A percentile compares a stretch with the other conserved stretches of the same genome.
phyloP scores from a whole-genome alignment of 1,140 invertebrate genomes.

The Wiebesia pumilae region DNA sequence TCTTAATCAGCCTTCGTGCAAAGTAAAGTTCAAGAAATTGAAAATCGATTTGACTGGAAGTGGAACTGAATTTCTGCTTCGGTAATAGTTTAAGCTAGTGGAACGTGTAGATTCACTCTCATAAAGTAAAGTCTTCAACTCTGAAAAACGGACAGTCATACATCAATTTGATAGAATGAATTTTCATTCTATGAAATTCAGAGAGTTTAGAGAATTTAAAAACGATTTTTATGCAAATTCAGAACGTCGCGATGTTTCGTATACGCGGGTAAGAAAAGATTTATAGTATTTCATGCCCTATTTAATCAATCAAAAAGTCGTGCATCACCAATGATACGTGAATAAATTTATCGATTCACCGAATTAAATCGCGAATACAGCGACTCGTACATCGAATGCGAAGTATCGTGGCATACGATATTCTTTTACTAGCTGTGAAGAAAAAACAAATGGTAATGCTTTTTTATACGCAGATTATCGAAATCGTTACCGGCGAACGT shows the following conservation, averaged over 20 bases:
- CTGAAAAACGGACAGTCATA: background rate
- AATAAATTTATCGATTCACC: slow-evolving; percentile 47
- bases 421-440: background rate
- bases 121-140: background rate
- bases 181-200: slow-evolving; percentile 3
- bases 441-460: background rate
- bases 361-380: background rate
- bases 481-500: background rate
- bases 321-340: slow-evolving; percentile 31
- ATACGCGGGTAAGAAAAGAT: slow-evolving; percentile 12
- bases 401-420: background rate
- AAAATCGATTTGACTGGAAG: slow-evolving; percentile 30
- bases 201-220: slow-evolving; percentile 13
- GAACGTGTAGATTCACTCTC: slow-evolving; percentile 13
- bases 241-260: background rate
- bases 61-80: slow-evolving; percentile 19
- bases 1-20: background rate
- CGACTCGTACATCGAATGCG: background rate
- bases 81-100: slow-evolving; percentile 5
- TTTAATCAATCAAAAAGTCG: slow-evolving; percentile 50
- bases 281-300: slow-evolving; percentile 39
- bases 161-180: slow-evolving; percentile 10
- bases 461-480: background rate
- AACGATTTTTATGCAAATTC: slow-evolving; percentile 10
- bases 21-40: slow-evolving; percentile 2